phyloP scores from a whole-genome alignment of 2,888 invertebrate genomes.

The Agrotis clavis region DNA sequence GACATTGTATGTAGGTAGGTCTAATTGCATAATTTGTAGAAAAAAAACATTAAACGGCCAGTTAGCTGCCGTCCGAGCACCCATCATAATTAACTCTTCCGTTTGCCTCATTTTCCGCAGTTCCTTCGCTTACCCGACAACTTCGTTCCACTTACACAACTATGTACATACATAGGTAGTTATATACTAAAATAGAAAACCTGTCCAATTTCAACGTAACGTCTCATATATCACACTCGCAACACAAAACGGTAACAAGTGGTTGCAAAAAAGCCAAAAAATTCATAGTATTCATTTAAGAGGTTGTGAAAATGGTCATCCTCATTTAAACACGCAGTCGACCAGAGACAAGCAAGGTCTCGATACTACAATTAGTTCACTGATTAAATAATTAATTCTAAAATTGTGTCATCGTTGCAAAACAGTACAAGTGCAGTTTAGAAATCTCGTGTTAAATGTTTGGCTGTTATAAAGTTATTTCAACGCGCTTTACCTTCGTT shows the following conservation, averaged over 20 bases:
- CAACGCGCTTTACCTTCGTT: slow-evolving; percentile 76
- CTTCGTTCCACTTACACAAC: slow-evolving; percentile 44
- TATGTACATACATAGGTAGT: slow-evolving; percentile 8
- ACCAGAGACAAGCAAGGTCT: slow-evolving; percentile 63
- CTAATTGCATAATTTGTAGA: not conserved
- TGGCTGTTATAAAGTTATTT: slow-evolving; percentile 63
- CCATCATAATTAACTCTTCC: slow-evolving; percentile 46
- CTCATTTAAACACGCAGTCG: slow-evolving; percentile 56
- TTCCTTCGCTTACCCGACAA: slow-evolving; percentile 37
- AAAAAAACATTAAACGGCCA: slow-evolving; percentile 28
- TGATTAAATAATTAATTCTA: slow-evolving; percentile 66
- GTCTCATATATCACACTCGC: slow-evolving; percentile 47
- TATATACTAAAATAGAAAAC: slow-evolving; percentile 40
- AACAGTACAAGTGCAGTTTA: slow-evolving; percentile 65
- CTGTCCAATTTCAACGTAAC: slow-evolving; percentile 41
- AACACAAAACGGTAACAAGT: slow-evolving; percentile 38
- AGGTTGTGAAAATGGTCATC: slow-evolving; percentile 59
- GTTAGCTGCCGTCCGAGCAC: slow-evolving; percentile 20
- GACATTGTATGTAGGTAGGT: not conserved
- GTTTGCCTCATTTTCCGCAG: slow-evolving; percentile 42
- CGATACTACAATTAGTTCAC: slow-evolving; percentile 64
- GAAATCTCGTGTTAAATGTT: slow-evolving; percentile 64
- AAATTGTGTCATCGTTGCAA: slow-evolving; percentile 67
- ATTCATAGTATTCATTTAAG: slow-evolving; percentile 44
- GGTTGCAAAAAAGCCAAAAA: slow-evolving; percentile 34